phyloP scores from a whole-genome alignment of 2,888 invertebrate genomes.

The Heteropelma amictum region DNA sequence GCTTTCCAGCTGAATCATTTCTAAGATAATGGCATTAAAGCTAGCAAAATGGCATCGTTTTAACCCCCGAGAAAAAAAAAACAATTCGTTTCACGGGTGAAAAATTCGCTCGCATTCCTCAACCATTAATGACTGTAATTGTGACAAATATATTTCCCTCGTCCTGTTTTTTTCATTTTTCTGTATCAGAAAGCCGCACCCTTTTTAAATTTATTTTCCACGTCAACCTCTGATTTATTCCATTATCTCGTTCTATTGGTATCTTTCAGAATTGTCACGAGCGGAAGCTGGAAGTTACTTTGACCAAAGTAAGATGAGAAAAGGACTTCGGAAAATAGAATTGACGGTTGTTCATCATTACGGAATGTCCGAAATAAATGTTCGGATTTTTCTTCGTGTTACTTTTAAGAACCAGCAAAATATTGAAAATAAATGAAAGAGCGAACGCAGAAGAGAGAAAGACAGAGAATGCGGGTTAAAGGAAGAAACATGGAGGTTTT shows the following conservation, averaged over 20 bases:
- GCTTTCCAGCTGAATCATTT: too few relatives aligned
- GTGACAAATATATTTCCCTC: neutral
- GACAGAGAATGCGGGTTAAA: neutral
- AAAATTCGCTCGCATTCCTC: slow-evolving; percentile 8
- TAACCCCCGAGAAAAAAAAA: too few relatives aligned
- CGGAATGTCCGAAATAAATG: slow-evolving; percentile 27
- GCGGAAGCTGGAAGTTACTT: neutral
- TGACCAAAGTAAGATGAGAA: slow-evolving; percentile 6
- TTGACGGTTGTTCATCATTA: slow-evolving; percentile 1
- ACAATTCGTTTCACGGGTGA: too few relatives aligned
- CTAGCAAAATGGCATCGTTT: too few relatives aligned
- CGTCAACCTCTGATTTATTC: slow-evolving; percentile 69
- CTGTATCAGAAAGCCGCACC: slow-evolving; percentile 59
- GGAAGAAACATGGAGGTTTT: slow-evolving; percentile 34
- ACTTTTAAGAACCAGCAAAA: neutral
- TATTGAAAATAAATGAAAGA: neutral
- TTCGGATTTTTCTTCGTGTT: too few relatives aligned
- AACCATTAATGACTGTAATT: slow-evolving; percentile 35
- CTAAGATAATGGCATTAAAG: too few relatives aligned
- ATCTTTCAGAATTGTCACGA: neutral
- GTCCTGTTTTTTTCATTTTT: neutral
- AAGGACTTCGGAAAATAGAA: neutral
- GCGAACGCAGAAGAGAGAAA: neutral
- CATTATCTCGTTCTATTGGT: slow-evolving; percentile 66
- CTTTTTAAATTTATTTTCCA: slow-evolving; percentile 64